These are phyloP conservation scores for Poeciliopsis gracilis DNA, from an alignment of 2,797 vertebrate genomes.

Conservation along the genomic window DNA sequence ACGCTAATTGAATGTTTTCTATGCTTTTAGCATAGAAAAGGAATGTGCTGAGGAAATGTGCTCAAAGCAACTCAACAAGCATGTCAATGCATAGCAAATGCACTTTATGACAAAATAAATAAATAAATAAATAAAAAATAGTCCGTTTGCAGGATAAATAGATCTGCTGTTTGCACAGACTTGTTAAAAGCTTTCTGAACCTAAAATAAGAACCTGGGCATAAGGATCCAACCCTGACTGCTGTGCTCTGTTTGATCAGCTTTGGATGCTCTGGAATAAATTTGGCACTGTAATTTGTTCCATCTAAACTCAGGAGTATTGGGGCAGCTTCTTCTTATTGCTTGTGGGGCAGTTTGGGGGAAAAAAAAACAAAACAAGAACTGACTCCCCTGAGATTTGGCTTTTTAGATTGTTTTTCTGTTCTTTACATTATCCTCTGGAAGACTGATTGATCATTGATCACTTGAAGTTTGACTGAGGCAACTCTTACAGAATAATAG, in stretches of 20 bases:
- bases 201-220: slow-evolving; percentile 9
- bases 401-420: not conserved
- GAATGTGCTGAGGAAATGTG: no score
- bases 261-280: not conserved
- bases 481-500: not conserved
- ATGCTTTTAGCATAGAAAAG: not conserved
- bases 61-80: not conserved
- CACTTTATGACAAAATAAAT: slow-evolving; percentile 6
- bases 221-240: slow-evolving; percentile 1
- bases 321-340: not conserved
- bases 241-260: not conserved
- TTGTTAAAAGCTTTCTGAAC: not conserved
- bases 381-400: not conserved
- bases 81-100: not conserved
- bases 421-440: not conserved
- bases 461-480: not conserved
- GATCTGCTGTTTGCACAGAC: not conserved
- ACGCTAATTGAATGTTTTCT: not conserved
- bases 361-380: not conserved
- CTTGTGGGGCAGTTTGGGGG: not conserved
- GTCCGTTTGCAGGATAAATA: not conserved
- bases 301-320: not conserved
- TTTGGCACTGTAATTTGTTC: not conserved
- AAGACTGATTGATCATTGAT: not conserved
- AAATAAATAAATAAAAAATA: not conserved